phyloP scores from a whole-genome alignment of 2,797 vertebrate species.

The Hydrophis major region DNA sequence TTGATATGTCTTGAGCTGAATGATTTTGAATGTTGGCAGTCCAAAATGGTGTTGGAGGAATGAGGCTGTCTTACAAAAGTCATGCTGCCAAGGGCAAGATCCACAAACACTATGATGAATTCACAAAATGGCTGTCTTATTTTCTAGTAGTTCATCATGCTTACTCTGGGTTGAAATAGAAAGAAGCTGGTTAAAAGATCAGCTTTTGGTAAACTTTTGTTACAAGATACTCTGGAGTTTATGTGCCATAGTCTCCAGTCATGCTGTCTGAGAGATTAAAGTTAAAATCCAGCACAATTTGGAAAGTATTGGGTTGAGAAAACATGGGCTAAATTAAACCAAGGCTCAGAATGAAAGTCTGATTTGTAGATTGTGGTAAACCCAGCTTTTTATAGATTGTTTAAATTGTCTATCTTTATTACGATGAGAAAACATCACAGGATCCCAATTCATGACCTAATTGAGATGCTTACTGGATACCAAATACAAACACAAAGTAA shows the following conservation, averaged over 20 bases:
- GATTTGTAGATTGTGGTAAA: neutral
- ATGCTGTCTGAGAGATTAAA: neutral
- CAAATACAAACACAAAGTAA: neutral
- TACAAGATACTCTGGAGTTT: neutral
- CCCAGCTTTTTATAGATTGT: constrained; percentile 7
- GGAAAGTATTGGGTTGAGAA: neutral
- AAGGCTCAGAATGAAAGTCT: neutral
- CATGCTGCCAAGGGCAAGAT: constrained; percentile 52
- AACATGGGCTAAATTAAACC: neutral
- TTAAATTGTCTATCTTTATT: neutral
- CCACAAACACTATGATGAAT: constrained; percentile 48
- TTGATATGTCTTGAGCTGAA: constrained; percentile 57
- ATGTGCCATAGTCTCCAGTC: neutral
- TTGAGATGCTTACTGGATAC: neutral
- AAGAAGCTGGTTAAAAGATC: constrained; percentile 43
- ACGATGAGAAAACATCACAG: neutral
- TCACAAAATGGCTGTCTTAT: constrained; percentile 14
- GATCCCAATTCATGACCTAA: neutral
- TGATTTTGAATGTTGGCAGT: constrained; percentile 62
- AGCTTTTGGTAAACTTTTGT: neutral
- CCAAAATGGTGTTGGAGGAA: constrained; percentile 52
- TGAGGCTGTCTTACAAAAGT: constrained; percentile 52
- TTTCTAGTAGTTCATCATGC: constrained; percentile 35
- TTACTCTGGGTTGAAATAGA: constrained; percentile 42
- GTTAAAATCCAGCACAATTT: neutral